Evolutionary conservation across 2,113 vertebrate species (phyloP).

Genomic region (Festucalex cinctus): DNA sequence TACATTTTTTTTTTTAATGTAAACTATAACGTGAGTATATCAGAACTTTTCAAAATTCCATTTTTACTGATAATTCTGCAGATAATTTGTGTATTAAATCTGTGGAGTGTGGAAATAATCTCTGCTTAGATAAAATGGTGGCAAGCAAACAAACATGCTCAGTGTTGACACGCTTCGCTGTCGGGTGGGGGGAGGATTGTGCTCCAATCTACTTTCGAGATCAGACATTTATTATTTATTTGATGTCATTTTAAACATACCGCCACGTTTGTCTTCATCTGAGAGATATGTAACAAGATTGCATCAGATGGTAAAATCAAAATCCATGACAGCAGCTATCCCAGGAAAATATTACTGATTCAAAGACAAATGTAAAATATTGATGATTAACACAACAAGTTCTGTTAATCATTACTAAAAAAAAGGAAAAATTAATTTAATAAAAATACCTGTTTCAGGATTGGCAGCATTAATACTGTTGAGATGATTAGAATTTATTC

Average conservation of each 20-base stretch:
- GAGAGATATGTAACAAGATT: background rate
- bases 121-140: background rate
- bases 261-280: background rate
- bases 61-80: background rate
- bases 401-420: no score
- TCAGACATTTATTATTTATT: background rate
- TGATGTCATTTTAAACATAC: background rate
- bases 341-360: background rate
- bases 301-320: background rate
- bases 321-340: background rate
- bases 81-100: background rate
- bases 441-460: background rate
- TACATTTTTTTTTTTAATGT: no score
- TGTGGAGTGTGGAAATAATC: background rate
- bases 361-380: background rate
- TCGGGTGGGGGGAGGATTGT: background rate
- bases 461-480: background rate
- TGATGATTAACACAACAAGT: background rate
- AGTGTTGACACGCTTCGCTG: background rate
- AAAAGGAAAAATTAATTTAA: background rate
- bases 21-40: background rate
- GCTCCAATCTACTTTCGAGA: background rate
- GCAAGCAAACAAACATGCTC: background rate
- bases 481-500: background rate
- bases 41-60: background rate